Evolutionary conservation across 2,888 invertebrate species (phyloP), one percentile per base, ranked within the genome.

Genomic region (Dyspetes luteomarginatus): DNA sequence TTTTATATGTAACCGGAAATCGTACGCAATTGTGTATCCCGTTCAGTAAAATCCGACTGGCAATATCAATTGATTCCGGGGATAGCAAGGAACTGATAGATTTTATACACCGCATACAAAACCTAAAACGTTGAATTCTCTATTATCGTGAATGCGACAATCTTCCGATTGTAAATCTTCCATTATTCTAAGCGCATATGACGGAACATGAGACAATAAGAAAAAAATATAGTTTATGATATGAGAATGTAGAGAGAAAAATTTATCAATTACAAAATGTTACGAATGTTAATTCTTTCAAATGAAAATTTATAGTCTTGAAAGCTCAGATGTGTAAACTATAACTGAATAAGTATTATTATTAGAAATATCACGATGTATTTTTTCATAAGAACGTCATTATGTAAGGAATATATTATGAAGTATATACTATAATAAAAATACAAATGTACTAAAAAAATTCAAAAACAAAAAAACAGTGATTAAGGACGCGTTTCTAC

Each of bases 31-130:
- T 36, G 5, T 17, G 15, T 26, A 28, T 68, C 26, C 19, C 19
- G 30, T 62, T 5, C 12, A 9, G 30, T 12, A n/a, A n/a, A 1
- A 28, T 15, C 4, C 2, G 4, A 15, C 30, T 45, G 50, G 48
- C 58, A 60, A 71, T 50, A 71, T 28, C 75, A 52, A 68, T 56
- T 83, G 78, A 86, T 84, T 86, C 84, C 83, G 78, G 82, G 82
- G 82, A 69, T 85, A 85, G 83, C 85, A 84, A 83, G 86, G 86
- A 87, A 86, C 85, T 86, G 81, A 85, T 85, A 86, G 83, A 84
- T 85, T 86, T 78, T 85, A 85, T 83, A 43, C 50, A 50, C 41
- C 58, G 65, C 62, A 73, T 43, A 15, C 52, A 72, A 41, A 62
- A 52, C 28, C 64, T 19, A 52, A 67, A 36, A 67, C 2, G 17